A percentile compares a stretch with the other conserved stretches of the same genome.
Conservation (phyloP, 1,140 invertebrate species). For the Capitella teleta region DNA sequence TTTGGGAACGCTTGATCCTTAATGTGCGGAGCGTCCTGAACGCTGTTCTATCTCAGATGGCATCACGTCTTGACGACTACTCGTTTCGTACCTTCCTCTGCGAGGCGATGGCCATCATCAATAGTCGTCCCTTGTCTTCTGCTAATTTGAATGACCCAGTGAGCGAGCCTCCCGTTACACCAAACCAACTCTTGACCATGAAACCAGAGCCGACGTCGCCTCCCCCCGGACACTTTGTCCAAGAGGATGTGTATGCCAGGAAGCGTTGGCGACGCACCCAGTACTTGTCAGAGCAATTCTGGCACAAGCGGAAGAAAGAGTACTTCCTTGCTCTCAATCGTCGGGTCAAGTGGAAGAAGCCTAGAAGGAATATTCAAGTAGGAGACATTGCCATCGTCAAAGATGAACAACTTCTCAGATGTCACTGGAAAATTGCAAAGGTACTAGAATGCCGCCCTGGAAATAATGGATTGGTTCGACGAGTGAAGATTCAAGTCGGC, state of each 20-base stretch:
- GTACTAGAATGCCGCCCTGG: slow-evolving; percentile 1
- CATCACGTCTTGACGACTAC: neutral
- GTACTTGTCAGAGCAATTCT: slow-evolving; percentile 16
- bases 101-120: slow-evolving; percentile 17
- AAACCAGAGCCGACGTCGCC: slow-evolving; percentile 1
- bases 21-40: slow-evolving; percentile 18
- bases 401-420: slow-evolving; percentile 2
- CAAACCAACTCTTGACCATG: slow-evolving; percentile 11
- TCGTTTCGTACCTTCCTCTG: slow-evolving; percentile 16
- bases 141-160: slow-evolving; percentile 13
- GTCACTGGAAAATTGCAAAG: slow-evolving; percentile 4
- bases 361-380: slow-evolving; percentile 5
- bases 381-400: slow-evolving; percentile 8
- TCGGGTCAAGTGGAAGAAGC: slow-evolving; percentile 12
- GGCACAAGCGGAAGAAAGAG: slow-evolving; percentile 14
- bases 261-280: slow-evolving; percentile 16
- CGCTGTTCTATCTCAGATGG: slow-evolving; percentile 9
- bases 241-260: slow-evolving; percentile 8
- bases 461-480: slow-evolving; percentile 11
- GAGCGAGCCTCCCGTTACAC: slow-evolving; percentile 11
- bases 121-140: slow-evolving; percentile 12
- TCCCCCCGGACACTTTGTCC: slow-evolving; percentile 3
- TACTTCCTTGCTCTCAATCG: slow-evolving; percentile 15
- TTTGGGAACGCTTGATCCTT: slow-evolving; percentile 23
- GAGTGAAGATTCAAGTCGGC: slow-evolving; percentile 8